A percentile compares a stretch with the other conserved stretches of the same genome.
Evolutionary conservation across 2,797 vertebrate genomes (phyloP).

Genomic region (Epinephelus malabaricus): DNA sequence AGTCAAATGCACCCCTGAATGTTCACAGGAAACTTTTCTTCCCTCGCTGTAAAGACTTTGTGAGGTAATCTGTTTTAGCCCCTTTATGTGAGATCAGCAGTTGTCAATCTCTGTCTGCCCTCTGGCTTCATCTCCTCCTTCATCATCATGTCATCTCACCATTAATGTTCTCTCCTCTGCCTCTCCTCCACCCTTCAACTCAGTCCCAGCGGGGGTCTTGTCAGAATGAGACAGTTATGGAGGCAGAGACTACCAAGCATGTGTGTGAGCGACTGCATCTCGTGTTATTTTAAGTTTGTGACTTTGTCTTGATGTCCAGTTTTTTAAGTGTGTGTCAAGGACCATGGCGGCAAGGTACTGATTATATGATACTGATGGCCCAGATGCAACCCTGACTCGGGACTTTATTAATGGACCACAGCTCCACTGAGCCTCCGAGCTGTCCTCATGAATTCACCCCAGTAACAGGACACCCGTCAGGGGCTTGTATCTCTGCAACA

Average conservation of each 20-base stretch:
- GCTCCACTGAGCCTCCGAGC: conserved; percentile 32
- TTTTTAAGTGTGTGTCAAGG: neutral
- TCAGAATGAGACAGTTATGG: conserved; percentile 35
- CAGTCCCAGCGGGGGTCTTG: conserved; percentile 27
- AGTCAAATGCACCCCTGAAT: neutral
- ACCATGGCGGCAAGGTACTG: neutral
- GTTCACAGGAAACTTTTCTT: conserved; percentile 5
- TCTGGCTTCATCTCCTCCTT: conserved; percentile 30
- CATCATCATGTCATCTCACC: conserved; percentile 50
- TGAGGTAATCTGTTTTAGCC: conserved; percentile 17
- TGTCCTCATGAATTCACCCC: conserved; percentile 41
- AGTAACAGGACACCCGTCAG: conserved; percentile 61
- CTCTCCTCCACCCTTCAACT: conserved; percentile 36
- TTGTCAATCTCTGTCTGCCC: conserved; percentile 41
- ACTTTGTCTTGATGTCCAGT: neutral
- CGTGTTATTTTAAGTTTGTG: conserved; percentile 15
- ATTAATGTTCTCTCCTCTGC: conserved; percentile 38
- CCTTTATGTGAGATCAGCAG: conserved; percentile 28
- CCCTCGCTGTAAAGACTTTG: conserved; percentile 8
- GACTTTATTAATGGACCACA: conserved; percentile 62
- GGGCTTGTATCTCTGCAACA: conserved; percentile 30
- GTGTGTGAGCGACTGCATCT: neutral
- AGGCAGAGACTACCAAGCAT: neutral
- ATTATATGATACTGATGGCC: conserved; percentile 21
- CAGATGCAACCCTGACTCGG: conserved; percentile 20